These are phyloP conservation scores for Augochlorella aurata DNA, from an alignment of 2,888 invertebrate genomes.

Conservation along the genomic window DNA sequence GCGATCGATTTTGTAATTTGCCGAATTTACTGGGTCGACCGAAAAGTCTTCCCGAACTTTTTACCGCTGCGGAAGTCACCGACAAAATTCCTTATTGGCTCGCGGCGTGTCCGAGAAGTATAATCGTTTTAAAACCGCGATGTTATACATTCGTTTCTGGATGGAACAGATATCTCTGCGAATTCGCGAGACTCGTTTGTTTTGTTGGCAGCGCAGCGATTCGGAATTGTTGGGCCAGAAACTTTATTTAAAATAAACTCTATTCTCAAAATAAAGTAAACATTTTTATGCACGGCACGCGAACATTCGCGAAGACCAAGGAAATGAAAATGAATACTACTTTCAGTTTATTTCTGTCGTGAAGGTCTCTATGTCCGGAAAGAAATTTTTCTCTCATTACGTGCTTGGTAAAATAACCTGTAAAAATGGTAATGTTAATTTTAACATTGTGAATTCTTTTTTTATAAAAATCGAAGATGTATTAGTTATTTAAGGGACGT, in stretches of 20 bases:
- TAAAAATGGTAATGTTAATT: too few species aligned
- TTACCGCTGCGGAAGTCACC: not conserved
- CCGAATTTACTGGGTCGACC: not conserved
- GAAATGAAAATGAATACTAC: not conserved
- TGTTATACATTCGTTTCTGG: not conserved
- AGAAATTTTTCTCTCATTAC: not conserved
- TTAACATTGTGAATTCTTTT: too few species aligned
- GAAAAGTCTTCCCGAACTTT: not conserved
- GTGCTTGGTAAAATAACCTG: too few species aligned
- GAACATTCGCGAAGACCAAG: not conserved
- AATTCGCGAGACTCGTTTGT: not conserved
- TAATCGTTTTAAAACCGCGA: not conserved
- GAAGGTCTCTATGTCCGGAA: not conserved
- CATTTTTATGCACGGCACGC: not conserved
- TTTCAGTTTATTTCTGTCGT: not conserved
- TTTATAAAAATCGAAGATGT: too few species aligned
- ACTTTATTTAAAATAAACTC: too few species aligned
- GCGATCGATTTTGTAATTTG: slow-evolving; percentile 17
- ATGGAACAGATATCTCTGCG: not conserved
- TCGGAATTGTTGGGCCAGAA: too few species aligned
- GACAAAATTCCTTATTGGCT: slow-evolving; percentile 1
- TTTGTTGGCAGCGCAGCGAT: not conserved
- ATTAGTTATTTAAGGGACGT: too few species aligned
- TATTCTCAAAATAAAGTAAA: too few species aligned
- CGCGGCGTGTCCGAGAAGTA: not conserved